These are phyloP conservation scores for Halichoeres trimaculatus DNA, from an alignment of 2,113 vertebrate species.

Conservation along the genomic window DNA sequence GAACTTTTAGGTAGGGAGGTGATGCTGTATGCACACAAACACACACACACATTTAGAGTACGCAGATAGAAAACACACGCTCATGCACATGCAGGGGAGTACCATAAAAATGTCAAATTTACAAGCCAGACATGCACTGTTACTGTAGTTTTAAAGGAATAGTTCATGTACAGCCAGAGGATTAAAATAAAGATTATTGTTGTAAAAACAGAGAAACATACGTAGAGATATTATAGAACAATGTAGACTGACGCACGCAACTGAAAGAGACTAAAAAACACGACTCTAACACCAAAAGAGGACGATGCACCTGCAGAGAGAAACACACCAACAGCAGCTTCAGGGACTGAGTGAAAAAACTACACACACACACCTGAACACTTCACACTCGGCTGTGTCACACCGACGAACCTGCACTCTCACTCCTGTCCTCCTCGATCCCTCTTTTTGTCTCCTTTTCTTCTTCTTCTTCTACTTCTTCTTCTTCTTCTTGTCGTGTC, in stretches of 20 bases:
- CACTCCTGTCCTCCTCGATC: slow-evolving; percentile 12
- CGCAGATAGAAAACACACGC: slow-evolving; percentile 45
- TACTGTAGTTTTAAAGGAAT: slow-evolving; percentile 67
- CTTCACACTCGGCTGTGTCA: slow-evolving; percentile 50
- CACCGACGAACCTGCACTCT: slow-evolving; percentile 54
- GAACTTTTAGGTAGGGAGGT: slow-evolving; percentile 35
- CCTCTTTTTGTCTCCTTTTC: slow-evolving; percentile 32
- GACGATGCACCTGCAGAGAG: slow-evolving; percentile 18
- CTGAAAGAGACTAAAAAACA: slow-evolving; percentile 8
- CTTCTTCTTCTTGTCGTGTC: slow-evolving; percentile 50
- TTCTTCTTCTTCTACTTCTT: slow-evolving; percentile 43
- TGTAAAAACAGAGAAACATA: slow-evolving; percentile 21
- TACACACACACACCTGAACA: slow-evolving; percentile 51
- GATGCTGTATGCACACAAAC: slow-evolving; percentile 53
- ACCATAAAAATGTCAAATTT: slow-evolving; percentile 27
- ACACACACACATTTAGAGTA: slow-evolving; percentile 16
- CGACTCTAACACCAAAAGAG: slow-evolving; percentile 21
- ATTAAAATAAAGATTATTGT: slow-evolving; percentile 17
- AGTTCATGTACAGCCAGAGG: slow-evolving; percentile 51
- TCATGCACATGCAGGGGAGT: slow-evolving; percentile 46
- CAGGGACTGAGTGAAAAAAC: slow-evolving; percentile 52
- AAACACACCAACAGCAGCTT: slow-evolving; percentile 31
- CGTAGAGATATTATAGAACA: slow-evolving; percentile 26
- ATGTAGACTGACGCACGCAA: slow-evolving; percentile 41
- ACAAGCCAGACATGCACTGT: slow-evolving; percentile 79